A percentile compares a stretch with the other conserved stretches of the same genome.
These are phyloP conservation scores for Laticauda colubrina DNA, from an alignment of 2,113 vertebrate species.

Conservation along the genomic window DNA sequence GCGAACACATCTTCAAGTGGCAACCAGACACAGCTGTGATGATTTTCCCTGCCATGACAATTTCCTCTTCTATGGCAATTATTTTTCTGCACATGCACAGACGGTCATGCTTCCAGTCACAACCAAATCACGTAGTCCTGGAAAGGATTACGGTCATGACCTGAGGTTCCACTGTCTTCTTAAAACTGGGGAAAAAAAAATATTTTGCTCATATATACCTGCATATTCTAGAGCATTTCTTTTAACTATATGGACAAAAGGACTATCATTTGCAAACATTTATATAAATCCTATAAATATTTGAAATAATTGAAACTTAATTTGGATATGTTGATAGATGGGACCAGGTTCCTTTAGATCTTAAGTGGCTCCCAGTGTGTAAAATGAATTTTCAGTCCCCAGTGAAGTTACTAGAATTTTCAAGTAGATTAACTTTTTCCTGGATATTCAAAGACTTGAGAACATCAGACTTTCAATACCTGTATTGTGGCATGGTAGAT, in stretches of 20 bases:
- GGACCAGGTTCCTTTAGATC: background rate
- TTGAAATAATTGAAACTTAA: constrained; percentile 10
- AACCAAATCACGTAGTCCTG: too few relatives aligned
- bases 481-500: constrained; percentile 12
- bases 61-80: too few relatives aligned
- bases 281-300: constrained; percentile 4
- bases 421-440: constrained; percentile 5
- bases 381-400: constrained; percentile 1
- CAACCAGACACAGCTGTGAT: too few relatives aligned
- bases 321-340: background rate
- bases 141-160: too few relatives aligned
- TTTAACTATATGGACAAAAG: background rate
- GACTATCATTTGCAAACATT: background rate
- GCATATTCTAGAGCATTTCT: background rate
- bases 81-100: too few relatives aligned
- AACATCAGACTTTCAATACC: constrained; percentile 18
- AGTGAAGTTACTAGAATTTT: constrained; percentile 1
- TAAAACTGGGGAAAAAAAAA: background rate
- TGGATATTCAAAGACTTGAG: constrained; percentile 11
- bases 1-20: too few relatives aligned
- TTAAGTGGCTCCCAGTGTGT: background rate
- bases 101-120: too few relatives aligned
- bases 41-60: too few relatives aligned
- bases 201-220: too few relatives aligned
- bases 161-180: background rate